Evolutionary conservation across 2,113 vertebrate species (phyloP).

Genomic region (Platysternon megacephalum): DNA sequence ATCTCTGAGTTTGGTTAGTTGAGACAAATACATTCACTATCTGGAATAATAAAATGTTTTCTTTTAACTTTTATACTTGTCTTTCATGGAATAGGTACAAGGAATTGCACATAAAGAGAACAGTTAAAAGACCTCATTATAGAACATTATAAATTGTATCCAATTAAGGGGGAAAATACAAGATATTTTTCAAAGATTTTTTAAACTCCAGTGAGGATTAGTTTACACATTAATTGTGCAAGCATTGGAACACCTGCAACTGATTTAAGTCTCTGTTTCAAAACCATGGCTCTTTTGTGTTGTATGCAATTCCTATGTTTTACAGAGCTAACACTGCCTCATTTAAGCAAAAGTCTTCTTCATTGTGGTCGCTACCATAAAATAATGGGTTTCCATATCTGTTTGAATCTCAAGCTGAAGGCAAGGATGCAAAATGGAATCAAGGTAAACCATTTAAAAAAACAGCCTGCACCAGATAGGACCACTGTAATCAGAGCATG

Average conservation of each 20-base stretch:
- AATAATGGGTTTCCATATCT: background rate
- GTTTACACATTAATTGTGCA: background rate
- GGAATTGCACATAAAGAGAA: background rate
- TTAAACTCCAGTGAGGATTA: background rate
- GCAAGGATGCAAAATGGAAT: slow-evolving; percentile 3
- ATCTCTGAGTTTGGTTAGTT: background rate
- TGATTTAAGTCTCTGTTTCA: slow-evolving; percentile 4
- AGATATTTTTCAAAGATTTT: slow-evolving; percentile 12
- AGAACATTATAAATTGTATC: background rate
- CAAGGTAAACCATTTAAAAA: background rate
- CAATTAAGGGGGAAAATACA: background rate
- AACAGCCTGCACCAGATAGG: background rate
- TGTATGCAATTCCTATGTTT: background rate
- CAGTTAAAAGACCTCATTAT: background rate
- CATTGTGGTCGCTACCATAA: background rate
- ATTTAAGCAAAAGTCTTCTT: slow-evolving; percentile 24
- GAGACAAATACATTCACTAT: background rate
- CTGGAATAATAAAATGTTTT: background rate
- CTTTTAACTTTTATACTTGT: slow-evolving; percentile 2
- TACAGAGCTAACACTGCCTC: slow-evolving; percentile 7
- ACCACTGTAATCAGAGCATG: slow-evolving; percentile 31
- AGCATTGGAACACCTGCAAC: slow-evolving; percentile 10
- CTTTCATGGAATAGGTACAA: background rate
- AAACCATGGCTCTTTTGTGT: background rate
- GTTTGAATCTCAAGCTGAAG: background rate